phyloP scores from a whole-genome alignment of 2,797 vertebrate species.

The Spinus olivaceus region DNA sequence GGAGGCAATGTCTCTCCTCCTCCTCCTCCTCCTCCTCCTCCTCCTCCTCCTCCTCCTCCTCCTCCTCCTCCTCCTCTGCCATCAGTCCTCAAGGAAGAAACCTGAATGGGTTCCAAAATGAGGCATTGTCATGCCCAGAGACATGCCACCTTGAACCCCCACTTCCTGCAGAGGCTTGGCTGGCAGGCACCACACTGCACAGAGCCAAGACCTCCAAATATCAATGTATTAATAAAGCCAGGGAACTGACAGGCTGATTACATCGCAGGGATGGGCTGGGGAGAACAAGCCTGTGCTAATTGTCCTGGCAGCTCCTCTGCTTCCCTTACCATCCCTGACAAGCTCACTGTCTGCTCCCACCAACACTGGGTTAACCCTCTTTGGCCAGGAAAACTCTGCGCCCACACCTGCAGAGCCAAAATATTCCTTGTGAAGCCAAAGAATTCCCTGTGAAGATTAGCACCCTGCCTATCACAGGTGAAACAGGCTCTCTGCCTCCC shows the following conservation, averaged over 20 bases:
- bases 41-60: background rate
- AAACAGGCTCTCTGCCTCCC: background rate
- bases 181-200: background rate
- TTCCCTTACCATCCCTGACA: background rate
- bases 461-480: background rate
- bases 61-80: background rate
- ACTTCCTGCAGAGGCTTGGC: background rate
- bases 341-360: background rate
- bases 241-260: background rate
- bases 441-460: background rate
- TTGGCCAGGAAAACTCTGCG: background rate
- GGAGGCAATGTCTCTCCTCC: constrained; percentile 33
- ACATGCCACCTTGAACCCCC: background rate
- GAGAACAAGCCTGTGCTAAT: constrained; percentile 32
- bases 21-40: background rate
- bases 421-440: background rate
- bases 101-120: background rate
- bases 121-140: background rate
- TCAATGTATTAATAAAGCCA: constrained; percentile 24
- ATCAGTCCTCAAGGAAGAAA: background rate
- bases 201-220: background rate
- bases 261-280: background rate
- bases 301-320: constrained; percentile 12
- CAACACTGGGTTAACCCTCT: background rate
- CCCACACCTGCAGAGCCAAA: background rate